These are phyloP conservation scores for Platalea minor DNA, from an alignment of 2,797 vertebrate genomes.

Conservation along the genomic window DNA sequence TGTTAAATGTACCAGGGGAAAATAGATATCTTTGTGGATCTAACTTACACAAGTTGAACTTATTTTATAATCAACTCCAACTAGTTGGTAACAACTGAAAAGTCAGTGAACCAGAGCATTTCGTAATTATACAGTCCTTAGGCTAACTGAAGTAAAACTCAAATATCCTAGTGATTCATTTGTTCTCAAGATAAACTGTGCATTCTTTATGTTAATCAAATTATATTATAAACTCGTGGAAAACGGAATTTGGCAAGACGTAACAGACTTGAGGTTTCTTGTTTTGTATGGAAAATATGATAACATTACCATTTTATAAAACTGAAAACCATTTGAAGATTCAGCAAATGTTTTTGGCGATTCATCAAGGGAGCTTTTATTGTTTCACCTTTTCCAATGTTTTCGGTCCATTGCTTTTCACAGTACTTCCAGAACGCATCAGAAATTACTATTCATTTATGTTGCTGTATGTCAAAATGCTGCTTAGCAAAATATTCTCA, in stretches of 20 bases:
- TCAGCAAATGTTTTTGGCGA: neutral
- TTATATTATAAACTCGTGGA: neutral
- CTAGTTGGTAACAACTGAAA: neutral
- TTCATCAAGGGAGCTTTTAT: neutral
- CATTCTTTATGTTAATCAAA: slow-evolving; percentile 2
- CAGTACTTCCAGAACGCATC: neutral
- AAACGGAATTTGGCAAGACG: neutral
- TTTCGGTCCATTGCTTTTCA: neutral
- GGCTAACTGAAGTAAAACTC: slow-evolving; percentile 9
- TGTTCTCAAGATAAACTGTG: neutral
- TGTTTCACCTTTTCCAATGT: neutral
- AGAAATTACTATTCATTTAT: neutral
- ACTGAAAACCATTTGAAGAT: neutral
- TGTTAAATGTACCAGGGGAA: neutral
- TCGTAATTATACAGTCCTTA: neutral
- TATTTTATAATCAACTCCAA: neutral
- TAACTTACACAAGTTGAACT: neutral
- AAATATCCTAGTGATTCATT: neutral
- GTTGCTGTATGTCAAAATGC: neutral
- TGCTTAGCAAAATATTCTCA: neutral
- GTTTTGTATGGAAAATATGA: neutral
- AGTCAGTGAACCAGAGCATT: neutral
- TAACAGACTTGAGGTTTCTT: neutral
- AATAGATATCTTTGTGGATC: neutral
- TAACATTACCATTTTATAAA: neutral